Evolutionary conservation across 2,888 invertebrate species (phyloP).

Genomic region (Caenorhabditis sp.): DNA sequence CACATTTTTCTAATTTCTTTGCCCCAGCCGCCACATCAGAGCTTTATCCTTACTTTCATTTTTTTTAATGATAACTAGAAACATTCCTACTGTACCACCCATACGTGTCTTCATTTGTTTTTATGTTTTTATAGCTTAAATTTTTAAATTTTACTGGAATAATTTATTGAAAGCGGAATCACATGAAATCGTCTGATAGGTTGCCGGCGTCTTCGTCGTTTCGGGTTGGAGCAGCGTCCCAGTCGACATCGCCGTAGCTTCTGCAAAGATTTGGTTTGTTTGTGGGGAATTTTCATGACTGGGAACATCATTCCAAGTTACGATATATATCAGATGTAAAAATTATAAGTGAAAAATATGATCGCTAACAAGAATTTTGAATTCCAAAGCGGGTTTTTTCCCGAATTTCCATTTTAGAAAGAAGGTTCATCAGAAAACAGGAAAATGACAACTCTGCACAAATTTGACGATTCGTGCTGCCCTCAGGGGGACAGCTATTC

Average conservation of each 20-base stretch:
- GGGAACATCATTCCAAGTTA: too few species aligned
- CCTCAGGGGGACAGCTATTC: too few species aligned
- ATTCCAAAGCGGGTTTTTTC: too few species aligned
- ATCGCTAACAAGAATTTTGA: too few species aligned
- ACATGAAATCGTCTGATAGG: conserved; percentile 62
- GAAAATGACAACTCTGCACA: too few species aligned
- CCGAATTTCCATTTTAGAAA: too few species aligned
- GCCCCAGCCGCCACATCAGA: not conserved
- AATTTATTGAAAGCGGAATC: conserved; percentile 12
- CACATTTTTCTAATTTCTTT: not conserved
- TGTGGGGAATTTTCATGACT: too few species aligned
- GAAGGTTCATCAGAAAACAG: too few species aligned
- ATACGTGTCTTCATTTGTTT: conserved; percentile 2
- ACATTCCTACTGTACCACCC: not conserved
- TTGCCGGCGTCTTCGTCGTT: conserved; percentile 48
- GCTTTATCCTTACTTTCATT: not conserved
- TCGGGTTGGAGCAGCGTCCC: conserved; percentile 35
- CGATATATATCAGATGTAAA: too few species aligned
- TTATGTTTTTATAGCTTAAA: conserved; percentile 1
- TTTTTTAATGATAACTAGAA: not conserved
- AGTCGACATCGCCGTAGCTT: conserved; percentile 57
- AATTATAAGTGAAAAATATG: too few species aligned
- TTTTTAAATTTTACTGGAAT: not conserved
- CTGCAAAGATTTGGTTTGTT: conserved; percentile 11
- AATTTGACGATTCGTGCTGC: too few species aligned